Evolutionary conservation across 2,113 vertebrate species (phyloP).

Genomic region (Sphyrna mokarran): DNA sequence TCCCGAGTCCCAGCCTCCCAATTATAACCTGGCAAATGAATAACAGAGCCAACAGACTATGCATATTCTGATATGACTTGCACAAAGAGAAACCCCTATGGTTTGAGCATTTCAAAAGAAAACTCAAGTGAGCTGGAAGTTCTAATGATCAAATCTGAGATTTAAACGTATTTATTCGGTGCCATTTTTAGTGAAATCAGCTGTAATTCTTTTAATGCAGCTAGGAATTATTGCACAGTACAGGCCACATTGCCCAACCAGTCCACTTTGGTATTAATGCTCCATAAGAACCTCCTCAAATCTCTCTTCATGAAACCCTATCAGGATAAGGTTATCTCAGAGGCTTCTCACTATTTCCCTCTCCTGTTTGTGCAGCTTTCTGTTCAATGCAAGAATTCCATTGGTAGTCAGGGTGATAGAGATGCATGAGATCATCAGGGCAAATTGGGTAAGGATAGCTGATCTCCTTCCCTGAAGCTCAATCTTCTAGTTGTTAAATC

Average conservation of each 20-base stretch:
- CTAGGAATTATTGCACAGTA: background rate
- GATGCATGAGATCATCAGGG: background rate
- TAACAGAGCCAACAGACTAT: background rate
- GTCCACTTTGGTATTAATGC: too few relatives aligned
- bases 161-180: background rate
- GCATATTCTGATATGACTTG: background rate
- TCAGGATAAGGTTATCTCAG: background rate
- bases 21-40: background rate
- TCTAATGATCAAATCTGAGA: background rate
- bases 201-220: background rate
- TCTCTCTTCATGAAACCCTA: background rate
- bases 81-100: background rate
- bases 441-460: background rate
- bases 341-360: too few relatives aligned
- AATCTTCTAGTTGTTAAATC: too few relatives aligned
- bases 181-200: background rate
- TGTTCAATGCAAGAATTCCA: background rate
- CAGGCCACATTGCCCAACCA: background rate
- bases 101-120: background rate
- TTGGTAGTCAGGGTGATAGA: background rate
- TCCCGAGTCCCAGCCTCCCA: background rate
- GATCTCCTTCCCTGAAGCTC: too few relatives aligned
- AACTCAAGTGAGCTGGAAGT: background rate
- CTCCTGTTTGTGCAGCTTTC: background rate
- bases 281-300: background rate